phyloP scores from a whole-genome alignment of 2,113 vertebrate genomes.

The Trematomus loennbergii region DNA sequence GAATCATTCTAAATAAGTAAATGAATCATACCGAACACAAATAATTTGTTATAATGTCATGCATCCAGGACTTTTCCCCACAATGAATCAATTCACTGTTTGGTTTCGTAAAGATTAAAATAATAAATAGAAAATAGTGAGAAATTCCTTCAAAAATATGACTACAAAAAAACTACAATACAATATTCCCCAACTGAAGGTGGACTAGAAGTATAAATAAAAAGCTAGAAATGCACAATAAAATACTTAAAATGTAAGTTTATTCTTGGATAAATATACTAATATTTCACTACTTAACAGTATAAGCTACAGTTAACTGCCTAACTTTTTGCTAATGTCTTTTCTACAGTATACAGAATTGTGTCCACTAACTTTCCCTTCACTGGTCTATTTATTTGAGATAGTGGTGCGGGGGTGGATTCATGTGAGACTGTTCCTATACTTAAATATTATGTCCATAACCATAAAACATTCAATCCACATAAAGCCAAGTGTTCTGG shows the following conservation, averaged over 20 bases:
- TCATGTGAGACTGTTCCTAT: slow-evolving; percentile 71
- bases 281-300: background rate
- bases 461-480: slow-evolving; percentile 82
- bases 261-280: too few species aligned
- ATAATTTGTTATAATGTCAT: too few species aligned
- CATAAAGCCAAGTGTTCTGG: slow-evolving; percentile 79
- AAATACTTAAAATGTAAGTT: too few species aligned
- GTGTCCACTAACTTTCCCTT: slow-evolving; percentile 48
- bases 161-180: background rate
- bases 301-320: background rate
- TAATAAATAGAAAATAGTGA: background rate
- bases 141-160: background rate
- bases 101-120: background rate
- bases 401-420: slow-evolving; percentile 50
- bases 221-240: background rate
- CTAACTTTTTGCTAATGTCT: too few species aligned
- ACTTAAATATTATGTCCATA: slow-evolving; percentile 80
- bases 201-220: background rate
- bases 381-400: slow-evolving; percentile 65
- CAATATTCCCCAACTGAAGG: background rate
- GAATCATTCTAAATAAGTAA: background rate
- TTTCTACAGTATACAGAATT: slow-evolving; percentile 3
- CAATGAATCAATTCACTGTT: background rate
- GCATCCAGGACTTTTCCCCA: too few species aligned
- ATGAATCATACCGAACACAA: too few species aligned